phyloP scores from a whole-genome alignment of 2,888 invertebrate species.

The Philhelius pedissequus region DNA sequence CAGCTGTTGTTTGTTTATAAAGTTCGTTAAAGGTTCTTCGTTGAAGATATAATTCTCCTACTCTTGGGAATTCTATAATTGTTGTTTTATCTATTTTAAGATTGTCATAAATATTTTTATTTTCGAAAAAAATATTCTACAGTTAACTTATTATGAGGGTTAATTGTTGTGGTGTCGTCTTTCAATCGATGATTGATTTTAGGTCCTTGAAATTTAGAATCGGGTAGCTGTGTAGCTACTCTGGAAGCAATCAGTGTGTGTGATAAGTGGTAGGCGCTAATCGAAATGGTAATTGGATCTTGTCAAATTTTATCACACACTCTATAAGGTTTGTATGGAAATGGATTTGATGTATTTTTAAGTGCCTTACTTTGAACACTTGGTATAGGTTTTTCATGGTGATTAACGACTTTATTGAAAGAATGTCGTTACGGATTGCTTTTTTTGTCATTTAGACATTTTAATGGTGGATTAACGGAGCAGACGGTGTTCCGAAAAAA shows the following conservation, averaged over 20 bases:
- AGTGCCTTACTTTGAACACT: neutral
- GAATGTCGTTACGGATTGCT: neutral
- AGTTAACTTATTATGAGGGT: neutral
- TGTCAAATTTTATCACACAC: neutral
- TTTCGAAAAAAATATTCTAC: neutral
- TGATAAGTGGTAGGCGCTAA: conserved; percentile 18
- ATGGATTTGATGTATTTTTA: neutral
- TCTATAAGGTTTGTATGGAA: neutral
- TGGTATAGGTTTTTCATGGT: neutral
- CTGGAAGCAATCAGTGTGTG: neutral
- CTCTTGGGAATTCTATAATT: conserved; percentile 12
- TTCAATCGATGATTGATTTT: conserved; percentile 26
- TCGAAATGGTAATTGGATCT: conserved; percentile 12
- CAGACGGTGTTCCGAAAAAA: neutral
- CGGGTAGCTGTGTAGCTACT: neutral
- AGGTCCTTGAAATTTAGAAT: neutral
- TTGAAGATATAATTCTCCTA: neutral
- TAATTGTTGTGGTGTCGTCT: conserved; percentile 49
- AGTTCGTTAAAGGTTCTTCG: conserved; percentile 16
- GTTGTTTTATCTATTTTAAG: neutral
- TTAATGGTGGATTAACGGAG: neutral
- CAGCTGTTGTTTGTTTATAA: conserved; percentile 50
- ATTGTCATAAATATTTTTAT: neutral
- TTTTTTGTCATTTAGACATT: neutral
- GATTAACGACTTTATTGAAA: neutral